A percentile compares a stretch with the other conserved stretches of the same genome.
Conservation (phyloP, 2,888 invertebrate genomes). For the Pyrochroa serraticornis region DNA sequence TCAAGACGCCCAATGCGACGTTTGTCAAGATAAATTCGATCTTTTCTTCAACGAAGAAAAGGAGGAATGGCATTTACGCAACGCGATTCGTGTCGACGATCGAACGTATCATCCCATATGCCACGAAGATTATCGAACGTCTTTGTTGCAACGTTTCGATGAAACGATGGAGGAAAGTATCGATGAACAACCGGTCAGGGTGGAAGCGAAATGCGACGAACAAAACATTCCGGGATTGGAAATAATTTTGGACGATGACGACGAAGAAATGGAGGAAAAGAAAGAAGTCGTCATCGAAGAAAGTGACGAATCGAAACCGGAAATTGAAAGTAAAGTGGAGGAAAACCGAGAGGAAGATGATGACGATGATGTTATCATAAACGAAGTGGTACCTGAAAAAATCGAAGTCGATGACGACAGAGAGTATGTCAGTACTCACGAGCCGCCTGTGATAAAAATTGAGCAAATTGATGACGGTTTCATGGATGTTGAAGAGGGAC, state of each 20-base stretch:
- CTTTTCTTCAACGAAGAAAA: constrained; percentile 96
- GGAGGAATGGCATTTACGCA: constrained; percentile 95
- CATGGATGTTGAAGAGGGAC: constrained; percentile 53
- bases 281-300: constrained; percentile 42
- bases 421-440: constrained; percentile 61
- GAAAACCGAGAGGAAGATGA: constrained; percentile 59
- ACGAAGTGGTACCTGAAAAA: constrained; percentile 70
- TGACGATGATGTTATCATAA: constrained; percentile 73
- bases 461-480: constrained; percentile 68
- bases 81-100: constrained; percentile 78
- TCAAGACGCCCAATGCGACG: constrained; percentile 75
- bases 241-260: constrained; percentile 51
- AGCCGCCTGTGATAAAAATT: constrained; percentile 52
- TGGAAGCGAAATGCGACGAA: constrained; percentile 50
- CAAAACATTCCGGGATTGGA: constrained; percentile 61
- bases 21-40: constrained; percentile 92
- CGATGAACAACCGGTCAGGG: constrained; percentile 42
- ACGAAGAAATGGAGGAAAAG: constrained; percentile 55
- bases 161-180: constrained; percentile 41
- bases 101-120: constrained; percentile 89
- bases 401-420: constrained; percentile 68
- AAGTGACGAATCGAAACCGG: constrained; percentile 41
- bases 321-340: constrained; percentile 26
- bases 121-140: constrained; percentile 83
- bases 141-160: constrained; percentile 45